Evolutionary conservation across 1,140 invertebrate species (phyloP), one percentile per base, ranked within the genome.

Genomic region (Nomia melanderi): DNA sequence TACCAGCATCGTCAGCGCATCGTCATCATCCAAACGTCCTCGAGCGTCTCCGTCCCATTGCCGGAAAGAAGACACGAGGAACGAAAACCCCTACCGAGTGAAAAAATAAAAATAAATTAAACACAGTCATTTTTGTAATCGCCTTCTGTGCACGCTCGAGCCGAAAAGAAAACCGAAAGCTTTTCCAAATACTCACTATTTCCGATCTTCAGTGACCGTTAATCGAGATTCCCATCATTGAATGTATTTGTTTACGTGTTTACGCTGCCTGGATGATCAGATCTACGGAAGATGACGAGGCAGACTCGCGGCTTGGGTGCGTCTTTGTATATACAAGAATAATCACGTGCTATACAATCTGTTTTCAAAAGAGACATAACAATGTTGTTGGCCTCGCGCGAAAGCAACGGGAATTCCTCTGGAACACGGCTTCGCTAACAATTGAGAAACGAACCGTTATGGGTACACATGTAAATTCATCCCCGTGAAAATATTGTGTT

Each of bases 201-300:
- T 66, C 54, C 65, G 59, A 77, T 80, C 62, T 60, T 74, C 23
- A 50, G 77, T 57, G 53, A 66, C 53, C 70, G 47, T 33, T 41
- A 12, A 65, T 78, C n/a, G 20, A 77, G 27, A 47, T 47, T 44
- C 8, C 33, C 9, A 39, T 77, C 31, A 85, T 50, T 81, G 60
- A 85, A 79, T 83, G 57, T 57, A 54, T 86, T 79, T 83, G 53
- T 89, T 85, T 86, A 83, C 81, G 80, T 90, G 79, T 89, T 89
- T 83, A 86, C 84, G 86, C 88, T 89, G 84, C 85, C 73, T 67
- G 83, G 81, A 50, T n/a, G 47, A 88, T 87, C 85, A 90, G 88
- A 75, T 64, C 83, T 77, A 84, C 72, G 62, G 87, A 87, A 84
- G 88, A 86, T 72, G 75, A 83, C 50, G 85, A 87, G 77, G 69